Evolutionary conservation across 2,797 vertebrate genomes (phyloP), one percentile per base, ranked within the genome.

Genomic region (Cryptoblepharus egeriae): DNA sequence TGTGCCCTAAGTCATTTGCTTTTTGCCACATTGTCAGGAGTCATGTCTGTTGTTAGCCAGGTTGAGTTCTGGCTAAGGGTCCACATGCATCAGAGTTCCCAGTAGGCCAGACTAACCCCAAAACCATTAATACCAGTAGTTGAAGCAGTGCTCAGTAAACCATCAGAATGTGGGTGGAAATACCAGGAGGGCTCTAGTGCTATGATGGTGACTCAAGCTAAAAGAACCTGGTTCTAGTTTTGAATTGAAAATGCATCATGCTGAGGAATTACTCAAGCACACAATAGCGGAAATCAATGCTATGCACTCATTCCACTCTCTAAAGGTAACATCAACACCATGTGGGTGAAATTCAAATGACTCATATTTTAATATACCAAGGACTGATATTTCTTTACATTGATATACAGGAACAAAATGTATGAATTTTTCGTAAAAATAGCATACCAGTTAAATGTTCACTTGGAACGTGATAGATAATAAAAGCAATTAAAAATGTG

Each of bases 381-480:
- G 1, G 12, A 24, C 28, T 86, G 2, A 1, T 52, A 26, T 11
- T 49, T 72, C 49, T 26, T 2, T 61, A 1, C 3, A 74, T 83
- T 75, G 73, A 4, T 18, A 65, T 4, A 45, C 84, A 1, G 30
- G 61, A 3, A 75, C 75, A 68, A 42, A 68, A 81, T 70, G 42
- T 22, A 37, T 1, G 64, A 30, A 49, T 20, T 52, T 12, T 8
- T 16, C 57, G 80, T 22, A 1, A 9, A 0, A 16, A 37, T 78
- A 68, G 68, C 45, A 74, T 45, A 61, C n/a, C 49, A 2, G 52
- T 69, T 79, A 73, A 79, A 81, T 69, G 67, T n/a, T 9, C 73
- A 7, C 52, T 68, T 30, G 16, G 39, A 26, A 12, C 83, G 7
- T 2, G 24, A 64, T 0, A 1, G 12, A 49, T 15, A 32, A 68